Conservation (phyloP, 2,113 vertebrate species). For the Sinosuthora webbiana region DNA sequence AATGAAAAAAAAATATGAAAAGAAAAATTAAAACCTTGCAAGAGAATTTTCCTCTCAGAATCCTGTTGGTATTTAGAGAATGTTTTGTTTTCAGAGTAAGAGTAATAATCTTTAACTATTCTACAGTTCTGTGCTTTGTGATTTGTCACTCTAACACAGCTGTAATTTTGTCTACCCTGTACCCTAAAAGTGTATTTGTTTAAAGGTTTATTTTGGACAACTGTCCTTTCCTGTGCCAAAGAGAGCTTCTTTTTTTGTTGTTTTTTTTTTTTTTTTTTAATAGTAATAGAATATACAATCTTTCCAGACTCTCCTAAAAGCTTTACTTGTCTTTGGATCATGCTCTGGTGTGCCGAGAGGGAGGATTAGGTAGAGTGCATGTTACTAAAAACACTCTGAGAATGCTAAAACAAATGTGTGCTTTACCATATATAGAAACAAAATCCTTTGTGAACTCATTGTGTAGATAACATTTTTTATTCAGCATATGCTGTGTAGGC, state of each 20-base stretch:
- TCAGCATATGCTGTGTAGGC: neutral
- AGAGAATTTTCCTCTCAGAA: neutral
- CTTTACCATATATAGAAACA: conserved; percentile 5
- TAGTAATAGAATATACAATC: neutral
- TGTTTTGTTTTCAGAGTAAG: neutral
- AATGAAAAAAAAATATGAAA: neutral
- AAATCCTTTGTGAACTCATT: neutral
- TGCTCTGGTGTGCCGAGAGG: neutral
- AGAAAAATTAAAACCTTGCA: neutral
- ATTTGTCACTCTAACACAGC: neutral
- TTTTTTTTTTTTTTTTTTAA: neutral
- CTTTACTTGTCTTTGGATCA: neutral
- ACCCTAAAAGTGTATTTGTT: neutral
- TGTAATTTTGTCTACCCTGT: neutral
- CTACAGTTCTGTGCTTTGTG: neutral
- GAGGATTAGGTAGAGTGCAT: neutral
- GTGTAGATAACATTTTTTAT: neutral
- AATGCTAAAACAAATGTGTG: neutral
- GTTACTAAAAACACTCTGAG: neutral
- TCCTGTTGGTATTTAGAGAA: neutral
- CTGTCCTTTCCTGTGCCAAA: neutral
- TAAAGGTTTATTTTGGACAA: neutral
- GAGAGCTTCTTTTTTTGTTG: neutral
- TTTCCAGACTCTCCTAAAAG: neutral
- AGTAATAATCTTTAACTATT: neutral